Conservation (phyloP, 2,113 vertebrate genomes). For the Atherinomorus stipes region DNA sequence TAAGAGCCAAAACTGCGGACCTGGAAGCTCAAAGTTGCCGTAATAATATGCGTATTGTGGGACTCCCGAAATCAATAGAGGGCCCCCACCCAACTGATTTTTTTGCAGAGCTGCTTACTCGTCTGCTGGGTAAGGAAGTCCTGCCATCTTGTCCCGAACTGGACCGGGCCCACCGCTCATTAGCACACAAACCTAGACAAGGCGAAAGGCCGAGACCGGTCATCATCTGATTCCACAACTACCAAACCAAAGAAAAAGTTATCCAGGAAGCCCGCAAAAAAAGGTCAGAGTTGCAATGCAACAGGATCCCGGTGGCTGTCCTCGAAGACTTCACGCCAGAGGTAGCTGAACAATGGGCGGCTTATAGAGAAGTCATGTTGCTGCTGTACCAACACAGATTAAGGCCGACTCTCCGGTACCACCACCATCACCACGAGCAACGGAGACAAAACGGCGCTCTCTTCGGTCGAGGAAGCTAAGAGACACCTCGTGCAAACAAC, state of each 20-base stretch:
- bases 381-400: background rate
- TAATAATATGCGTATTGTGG: background rate
- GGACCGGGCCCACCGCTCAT: background rate
- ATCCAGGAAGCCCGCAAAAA: no score
- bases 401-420: background rate
- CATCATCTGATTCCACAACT: no score
- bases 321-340: background rate
- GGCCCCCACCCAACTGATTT: background rate
- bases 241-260: no score
- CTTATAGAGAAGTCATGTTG: background rate
- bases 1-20: background rate
- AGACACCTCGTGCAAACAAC: no score
- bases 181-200: background rate
- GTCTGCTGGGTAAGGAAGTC: background rate
- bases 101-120: background rate
- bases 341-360: background rate
- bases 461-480: no score
- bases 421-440: background rate
- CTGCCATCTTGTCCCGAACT: background rate
- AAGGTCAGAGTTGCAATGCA: no score
- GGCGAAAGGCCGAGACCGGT: background rate
- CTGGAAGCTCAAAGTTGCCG: background rate
- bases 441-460: no score
- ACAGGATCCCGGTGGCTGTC: background rate
- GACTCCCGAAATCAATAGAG: background rate